Conservation (phyloP, 2,797 vertebrate species). For the Chiroxiphia lanceolata region DNA sequence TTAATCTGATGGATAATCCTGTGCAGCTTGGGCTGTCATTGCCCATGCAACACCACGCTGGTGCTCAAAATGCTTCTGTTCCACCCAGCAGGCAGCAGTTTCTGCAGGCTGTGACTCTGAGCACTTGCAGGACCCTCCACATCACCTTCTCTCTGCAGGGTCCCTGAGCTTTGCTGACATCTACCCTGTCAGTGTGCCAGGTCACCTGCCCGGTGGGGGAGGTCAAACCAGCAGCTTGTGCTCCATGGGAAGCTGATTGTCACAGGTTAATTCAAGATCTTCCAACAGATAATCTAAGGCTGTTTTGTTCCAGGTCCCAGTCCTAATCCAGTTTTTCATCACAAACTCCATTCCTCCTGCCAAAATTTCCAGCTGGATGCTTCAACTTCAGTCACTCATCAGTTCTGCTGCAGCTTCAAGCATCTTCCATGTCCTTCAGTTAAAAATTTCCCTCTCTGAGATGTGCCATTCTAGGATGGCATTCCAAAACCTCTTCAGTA, state of each 20-base stretch:
- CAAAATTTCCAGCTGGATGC: not conserved
- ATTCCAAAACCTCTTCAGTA: not conserved
- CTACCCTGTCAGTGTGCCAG: accelerated
- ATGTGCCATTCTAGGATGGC: not conserved
- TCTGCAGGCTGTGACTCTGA: not conserved
- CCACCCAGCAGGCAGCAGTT: not conserved
- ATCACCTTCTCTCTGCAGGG: not conserved
- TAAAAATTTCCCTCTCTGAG: not conserved
- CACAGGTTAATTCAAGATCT: not conserved
- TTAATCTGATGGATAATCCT: not conserved
- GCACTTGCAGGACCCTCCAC: not conserved
- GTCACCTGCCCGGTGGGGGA: not conserved
- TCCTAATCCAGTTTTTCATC: not conserved
- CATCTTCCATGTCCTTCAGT: not conserved
- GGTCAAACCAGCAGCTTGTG: not conserved
- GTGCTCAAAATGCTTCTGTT: not conserved
- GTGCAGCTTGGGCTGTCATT: not conserved
- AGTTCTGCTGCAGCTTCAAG: not conserved
- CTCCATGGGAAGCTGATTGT: not conserved
- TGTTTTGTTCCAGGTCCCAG: not conserved
- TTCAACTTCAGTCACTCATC: not conserved
- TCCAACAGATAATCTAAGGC: not conserved
- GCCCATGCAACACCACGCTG: accelerated
- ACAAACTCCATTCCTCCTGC: not conserved
- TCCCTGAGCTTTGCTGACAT: not conserved